phyloP scores from a whole-genome alignment of 1,140 invertebrate genomes.

The Heliconius hewitsoni region DNA sequence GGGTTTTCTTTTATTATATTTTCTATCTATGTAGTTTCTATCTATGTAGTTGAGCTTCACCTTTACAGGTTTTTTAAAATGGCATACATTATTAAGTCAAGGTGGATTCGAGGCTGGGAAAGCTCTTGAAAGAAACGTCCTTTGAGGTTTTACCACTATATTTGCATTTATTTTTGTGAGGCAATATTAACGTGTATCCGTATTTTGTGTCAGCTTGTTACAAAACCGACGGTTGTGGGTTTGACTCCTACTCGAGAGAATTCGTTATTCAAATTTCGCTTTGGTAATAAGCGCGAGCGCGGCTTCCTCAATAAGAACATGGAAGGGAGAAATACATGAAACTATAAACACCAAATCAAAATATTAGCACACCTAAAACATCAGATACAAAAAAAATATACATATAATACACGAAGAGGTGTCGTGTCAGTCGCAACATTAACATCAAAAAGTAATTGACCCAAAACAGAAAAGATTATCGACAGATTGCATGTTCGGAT shows the following conservation, averaged over 20 bases:
- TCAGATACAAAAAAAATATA: not conserved
- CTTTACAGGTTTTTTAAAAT: constrained; percentile 12
- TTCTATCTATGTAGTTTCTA: constrained; percentile 5
- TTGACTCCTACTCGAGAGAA: too few species aligned
- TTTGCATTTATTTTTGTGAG: not conserved
- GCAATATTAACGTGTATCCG: too few species aligned
- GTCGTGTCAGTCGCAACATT: constrained; percentile 33
- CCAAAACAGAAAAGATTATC: constrained; percentile 35
- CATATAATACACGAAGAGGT: constrained; percentile 1
- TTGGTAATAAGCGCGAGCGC: too few species aligned
- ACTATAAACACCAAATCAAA: not conserved
- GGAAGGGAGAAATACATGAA: too few species aligned
- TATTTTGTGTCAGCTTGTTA: too few species aligned
- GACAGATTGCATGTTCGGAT: constrained; percentile 35
- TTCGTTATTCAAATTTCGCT: too few species aligned
- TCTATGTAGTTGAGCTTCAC: not conserved
- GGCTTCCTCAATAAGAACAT: too few species aligned
- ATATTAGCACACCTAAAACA: not conserved
- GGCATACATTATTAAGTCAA: constrained; percentile 12
- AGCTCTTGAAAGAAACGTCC: not conserved
- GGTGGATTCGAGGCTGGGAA: not conserved
- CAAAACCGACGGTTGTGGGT: too few species aligned
- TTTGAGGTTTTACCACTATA: not conserved
- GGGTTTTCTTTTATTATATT: constrained; percentile 19
- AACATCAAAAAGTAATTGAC: constrained; percentile 40